A percentile compares a stretch with the other conserved stretches of the same genome.
phyloP scores from a whole-genome alignment of 2,113 vertebrate species.

The Megaceryle torquata region DNA sequence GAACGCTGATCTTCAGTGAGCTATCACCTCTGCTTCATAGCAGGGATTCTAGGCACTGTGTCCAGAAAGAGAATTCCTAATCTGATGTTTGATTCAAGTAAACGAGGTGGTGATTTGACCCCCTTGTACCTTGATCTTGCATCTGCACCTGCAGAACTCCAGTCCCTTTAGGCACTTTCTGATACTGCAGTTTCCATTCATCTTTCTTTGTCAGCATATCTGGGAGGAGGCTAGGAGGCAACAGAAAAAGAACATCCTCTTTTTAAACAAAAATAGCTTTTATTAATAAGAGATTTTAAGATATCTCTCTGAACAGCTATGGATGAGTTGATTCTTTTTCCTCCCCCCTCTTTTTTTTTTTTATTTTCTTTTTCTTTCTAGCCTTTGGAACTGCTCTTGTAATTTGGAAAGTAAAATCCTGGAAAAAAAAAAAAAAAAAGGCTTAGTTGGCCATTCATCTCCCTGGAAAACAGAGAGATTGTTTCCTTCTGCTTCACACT shows the following conservation, averaged over 20 bases:
- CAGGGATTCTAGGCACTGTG: background rate
- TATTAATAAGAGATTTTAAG: constrained; percentile 47
- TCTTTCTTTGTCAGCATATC: constrained; percentile 46
- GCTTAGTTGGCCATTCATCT: background rate
- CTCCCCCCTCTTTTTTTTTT: background rate
- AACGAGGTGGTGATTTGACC: background rate
- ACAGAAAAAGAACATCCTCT: background rate
- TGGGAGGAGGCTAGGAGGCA: constrained; percentile 42
- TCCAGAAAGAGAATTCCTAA: constrained; percentile 34
- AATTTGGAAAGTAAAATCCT: background rate
- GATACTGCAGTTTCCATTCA: background rate
- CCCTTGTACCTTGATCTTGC: background rate
- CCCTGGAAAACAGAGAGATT: background rate
- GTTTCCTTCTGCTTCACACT: background rate
- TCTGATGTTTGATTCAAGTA: background rate
- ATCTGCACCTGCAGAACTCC: background rate
- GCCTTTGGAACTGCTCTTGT: background rate
- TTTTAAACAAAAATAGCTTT: constrained; percentile 53
- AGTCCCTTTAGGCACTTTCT: background rate
- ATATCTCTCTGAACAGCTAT: constrained; percentile 29
- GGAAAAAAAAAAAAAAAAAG: background rate
- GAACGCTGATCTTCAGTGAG: background rate
- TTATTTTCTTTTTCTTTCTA: background rate
- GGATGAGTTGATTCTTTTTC: background rate
- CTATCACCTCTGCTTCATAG: background rate